Evolutionary conservation across 2,888 invertebrate genomes (phyloP).

Genomic region (Ptychoptera contaminata): DNA sequence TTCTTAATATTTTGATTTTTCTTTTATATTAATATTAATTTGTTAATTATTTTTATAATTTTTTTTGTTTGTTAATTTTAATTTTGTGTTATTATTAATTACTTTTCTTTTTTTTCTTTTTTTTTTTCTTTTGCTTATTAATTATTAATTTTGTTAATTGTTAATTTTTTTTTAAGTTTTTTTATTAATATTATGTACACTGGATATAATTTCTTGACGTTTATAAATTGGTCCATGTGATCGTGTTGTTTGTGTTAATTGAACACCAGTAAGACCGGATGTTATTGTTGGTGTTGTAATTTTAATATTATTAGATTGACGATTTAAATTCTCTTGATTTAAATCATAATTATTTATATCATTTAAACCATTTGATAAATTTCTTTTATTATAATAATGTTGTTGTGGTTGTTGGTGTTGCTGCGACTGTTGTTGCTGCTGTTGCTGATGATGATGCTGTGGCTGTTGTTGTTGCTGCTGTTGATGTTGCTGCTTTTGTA

Average conservation of each 20-base stretch:
- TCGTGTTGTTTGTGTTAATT: slow-evolving; percentile 15
- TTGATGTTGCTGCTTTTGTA: slow-evolving; percentile 1
- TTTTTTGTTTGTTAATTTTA: no score
- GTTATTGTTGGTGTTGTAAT: slow-evolving; percentile 13
- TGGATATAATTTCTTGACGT: slow-evolving; percentile 65
- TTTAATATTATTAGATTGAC: background rate
- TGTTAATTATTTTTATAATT: no score
- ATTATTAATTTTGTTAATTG: background rate
- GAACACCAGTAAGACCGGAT: no score
- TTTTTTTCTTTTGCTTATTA: no score
- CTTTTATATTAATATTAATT: no score
- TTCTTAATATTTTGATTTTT: no score
- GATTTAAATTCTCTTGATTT: slow-evolving; percentile 22
- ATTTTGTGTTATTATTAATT: no score
- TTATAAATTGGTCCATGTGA: slow-evolving; percentile 46
- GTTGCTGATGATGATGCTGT: no score
- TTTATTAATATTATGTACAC: slow-evolving; percentile 36
- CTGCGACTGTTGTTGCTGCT: slow-evolving; percentile 1
- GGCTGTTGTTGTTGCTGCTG: background rate
- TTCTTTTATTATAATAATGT: background rate
- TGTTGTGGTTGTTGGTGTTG: background rate
- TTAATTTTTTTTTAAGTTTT: slow-evolving; percentile 8
- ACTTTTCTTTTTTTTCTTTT: no score
- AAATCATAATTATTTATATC: no score
- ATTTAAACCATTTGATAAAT: slow-evolving; percentile 20